These are phyloP conservation scores for Eulemur rufifrons DNA, from an alignment of 2,113 vertebrate genomes.

Conservation along the genomic window DNA sequence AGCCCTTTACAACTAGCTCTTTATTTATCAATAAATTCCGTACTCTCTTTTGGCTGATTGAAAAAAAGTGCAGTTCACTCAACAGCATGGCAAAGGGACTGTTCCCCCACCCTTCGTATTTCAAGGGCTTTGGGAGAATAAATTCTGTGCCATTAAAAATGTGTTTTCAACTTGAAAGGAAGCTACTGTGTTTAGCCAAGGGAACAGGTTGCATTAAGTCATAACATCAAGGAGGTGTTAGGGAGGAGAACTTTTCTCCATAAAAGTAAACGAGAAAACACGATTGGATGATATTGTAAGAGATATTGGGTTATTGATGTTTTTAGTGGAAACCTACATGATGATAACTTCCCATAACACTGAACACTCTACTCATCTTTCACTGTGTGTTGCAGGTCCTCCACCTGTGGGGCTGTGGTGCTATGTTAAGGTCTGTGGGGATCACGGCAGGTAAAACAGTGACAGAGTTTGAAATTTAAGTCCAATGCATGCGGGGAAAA, in stretches of 20 bases:
- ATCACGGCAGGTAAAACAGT: background rate
- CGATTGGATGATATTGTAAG: background rate
- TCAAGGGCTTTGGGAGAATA: background rate
- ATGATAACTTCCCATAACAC: background rate
- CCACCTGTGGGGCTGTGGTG: too few species aligned
- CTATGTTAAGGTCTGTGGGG: background rate
- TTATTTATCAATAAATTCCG: background rate
- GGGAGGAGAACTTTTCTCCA: background rate
- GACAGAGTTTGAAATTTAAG: background rate
- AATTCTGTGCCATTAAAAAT: background rate
- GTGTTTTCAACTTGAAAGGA: conserved; percentile 11
- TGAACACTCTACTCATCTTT: background rate
- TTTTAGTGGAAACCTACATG: background rate
- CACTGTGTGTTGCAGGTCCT: background rate
- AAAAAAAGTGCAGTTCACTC: background rate
- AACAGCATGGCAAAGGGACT: background rate
- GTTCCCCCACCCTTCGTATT: background rate
- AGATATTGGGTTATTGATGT: background rate
- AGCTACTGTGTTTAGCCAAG: background rate
- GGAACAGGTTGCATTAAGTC: background rate
- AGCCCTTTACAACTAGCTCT: background rate
- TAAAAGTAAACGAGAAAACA: background rate
- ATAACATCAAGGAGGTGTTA: background rate
- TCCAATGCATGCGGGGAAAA: background rate
- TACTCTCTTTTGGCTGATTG: background rate